Evolutionary conservation across 64 coral and sea anemone species (phyloP), one percentile per base, ranked within the genome.

Genomic region (Montipora sp.): DNA sequence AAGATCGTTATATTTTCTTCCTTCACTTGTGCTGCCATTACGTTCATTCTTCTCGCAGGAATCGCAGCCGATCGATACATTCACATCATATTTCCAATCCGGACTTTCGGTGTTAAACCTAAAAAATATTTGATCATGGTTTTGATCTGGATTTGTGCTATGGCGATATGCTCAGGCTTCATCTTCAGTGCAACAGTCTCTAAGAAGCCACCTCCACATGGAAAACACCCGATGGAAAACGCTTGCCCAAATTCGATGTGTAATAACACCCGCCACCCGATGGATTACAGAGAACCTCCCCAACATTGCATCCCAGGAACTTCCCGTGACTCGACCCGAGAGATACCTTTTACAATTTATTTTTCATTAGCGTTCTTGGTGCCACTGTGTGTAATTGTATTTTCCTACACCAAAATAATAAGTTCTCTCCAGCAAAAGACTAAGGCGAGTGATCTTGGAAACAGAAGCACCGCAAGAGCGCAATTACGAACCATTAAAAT

Each of bases 1-100:
- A 68, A 90, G 68, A 20, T 80, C 5, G 50, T 23, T 2, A 72
- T 90, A 57, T 90, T 71, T 72, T 81, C 77, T 2, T 47, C 66
- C 5, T 80, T 80, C 23, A 70, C 89, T 51, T 90, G 78, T 22
- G 89, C 89, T 4, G 89, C 89, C 4, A 78, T 90, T 6, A 73
- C 63, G 0, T 90, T 90, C 21, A 63, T 55, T 19, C 79, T 90
- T 22, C 78, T 90, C 8, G 15, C 89, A 36, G 89, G 77, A 18
- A 81, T 90, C 36, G 89, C 89, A 12, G 22, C 81, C 8, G 89
- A 90, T 90, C 89, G 89, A 14, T 90, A 90, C 65, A 10, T 80
- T 61, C 89, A 90, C 19, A 90, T 90, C 24, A 10, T 90, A 3
- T 90, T 71, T 55, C 89, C 89, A 19, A 78, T 90, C 4, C 77